These are phyloP conservation scores for Metellina segmentata DNA, from an alignment of 2,888 invertebrate species.

Conservation along the genomic window DNA sequence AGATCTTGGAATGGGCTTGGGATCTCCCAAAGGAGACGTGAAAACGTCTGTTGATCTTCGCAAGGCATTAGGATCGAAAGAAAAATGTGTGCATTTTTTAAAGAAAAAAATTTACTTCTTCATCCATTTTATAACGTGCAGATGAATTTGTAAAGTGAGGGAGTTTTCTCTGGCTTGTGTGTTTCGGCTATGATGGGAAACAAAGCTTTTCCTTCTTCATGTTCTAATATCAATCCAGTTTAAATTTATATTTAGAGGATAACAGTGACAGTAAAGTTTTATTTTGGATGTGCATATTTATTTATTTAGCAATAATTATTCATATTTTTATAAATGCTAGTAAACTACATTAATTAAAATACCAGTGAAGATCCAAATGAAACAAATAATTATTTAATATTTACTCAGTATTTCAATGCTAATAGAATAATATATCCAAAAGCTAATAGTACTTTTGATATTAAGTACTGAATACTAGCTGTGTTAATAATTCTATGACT, in stretches of 20 bases:
- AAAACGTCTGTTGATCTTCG: slow-evolving; percentile 29
- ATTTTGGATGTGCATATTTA: too few relatives aligned
- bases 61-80: slow-evolving; percentile 10
- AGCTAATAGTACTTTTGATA: too few relatives aligned
- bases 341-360: too few relatives aligned
- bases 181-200: background rate
- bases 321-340: too few relatives aligned
- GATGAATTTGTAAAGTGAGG: background rate
- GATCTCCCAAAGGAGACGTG: slow-evolving; percentile 23
- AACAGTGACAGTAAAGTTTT: too few relatives aligned
- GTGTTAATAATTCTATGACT: too few relatives aligned
- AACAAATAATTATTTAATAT: too few relatives aligned
- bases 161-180: background rate
- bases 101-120: background rate
- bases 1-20: slow-evolving; percentile 39
- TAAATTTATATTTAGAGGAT: background rate
- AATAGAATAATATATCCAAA: too few relatives aligned
- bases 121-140: background rate
- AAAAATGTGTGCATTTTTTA: background rate
- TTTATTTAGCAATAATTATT: too few relatives aligned
- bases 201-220: background rate
- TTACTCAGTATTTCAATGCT: too few relatives aligned
- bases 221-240: background rate
- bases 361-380: too few relatives aligned
- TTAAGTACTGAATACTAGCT: too few relatives aligned